These are phyloP conservation scores for Lophura nycthemera DNA, from an alignment of 2,113 vertebrate species.

Conservation along the genomic window DNA sequence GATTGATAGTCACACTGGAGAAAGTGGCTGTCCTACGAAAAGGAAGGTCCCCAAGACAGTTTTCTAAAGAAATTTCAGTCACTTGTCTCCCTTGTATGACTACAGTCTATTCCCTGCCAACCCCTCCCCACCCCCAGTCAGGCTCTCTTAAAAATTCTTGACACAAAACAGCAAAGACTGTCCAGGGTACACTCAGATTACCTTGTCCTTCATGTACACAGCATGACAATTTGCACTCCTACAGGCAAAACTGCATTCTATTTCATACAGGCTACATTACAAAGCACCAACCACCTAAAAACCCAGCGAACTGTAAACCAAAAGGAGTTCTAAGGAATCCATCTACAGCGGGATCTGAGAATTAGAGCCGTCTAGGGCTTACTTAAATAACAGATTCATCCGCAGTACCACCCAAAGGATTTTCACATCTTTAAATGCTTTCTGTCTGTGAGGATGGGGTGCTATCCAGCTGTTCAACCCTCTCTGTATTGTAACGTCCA, in stretches of 20 bases:
- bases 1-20: not conserved
- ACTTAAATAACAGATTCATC: conserved; percentile 53
- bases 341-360: conserved; percentile 24
- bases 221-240: not conserved
- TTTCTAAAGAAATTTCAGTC: conserved; percentile 56
- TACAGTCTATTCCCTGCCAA: not conserved
- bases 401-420: conserved; percentile 56
- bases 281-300: conserved; percentile 2
- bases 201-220: not conserved
- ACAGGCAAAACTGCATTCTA: not conserved
- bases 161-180: conserved; percentile 43
- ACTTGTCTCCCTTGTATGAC: conserved; percentile 31
- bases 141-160: conserved; percentile 46
- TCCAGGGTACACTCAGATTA: not conserved
- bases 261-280: conserved; percentile 44
- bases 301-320: conserved; percentile 15
- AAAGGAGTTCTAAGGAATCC: conserved; percentile 48
- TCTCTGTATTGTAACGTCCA: conserved; percentile 45
- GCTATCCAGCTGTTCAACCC: conserved; percentile 53
- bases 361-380: conserved; percentile 56
- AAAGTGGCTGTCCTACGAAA: conserved; percentile 50
- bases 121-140: conserved; percentile 21
- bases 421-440: conserved; percentile 47
- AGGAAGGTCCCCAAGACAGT: conserved; percentile 52
- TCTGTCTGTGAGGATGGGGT: conserved; percentile 62